These are phyloP conservation scores for Caenorhabditis briggsae DNA, from an alignment of 1,140 invertebrate species.

Conservation along the genomic window DNA sequence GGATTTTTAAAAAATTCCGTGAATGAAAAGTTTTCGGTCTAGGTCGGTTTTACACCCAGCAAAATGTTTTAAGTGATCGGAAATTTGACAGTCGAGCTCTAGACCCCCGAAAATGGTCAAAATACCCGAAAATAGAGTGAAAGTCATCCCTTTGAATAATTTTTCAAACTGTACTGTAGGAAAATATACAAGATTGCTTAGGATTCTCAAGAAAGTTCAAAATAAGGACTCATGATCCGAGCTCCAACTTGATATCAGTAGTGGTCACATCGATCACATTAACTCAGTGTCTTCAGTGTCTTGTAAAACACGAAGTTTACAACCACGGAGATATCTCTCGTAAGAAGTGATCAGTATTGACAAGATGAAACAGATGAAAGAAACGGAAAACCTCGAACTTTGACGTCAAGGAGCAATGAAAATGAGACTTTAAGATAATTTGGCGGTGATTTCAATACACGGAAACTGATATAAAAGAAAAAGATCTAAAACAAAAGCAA, in stretches of 20 bases:
- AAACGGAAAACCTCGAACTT: not conserved
- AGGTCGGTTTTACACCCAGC: too few relatives aligned
- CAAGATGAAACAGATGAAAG: not conserved
- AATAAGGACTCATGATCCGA: not conserved
- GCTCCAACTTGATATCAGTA: not conserved
- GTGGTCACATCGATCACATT: constrained; percentile 18
- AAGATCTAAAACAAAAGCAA: constrained; percentile 36
- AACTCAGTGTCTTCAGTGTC: not conserved
- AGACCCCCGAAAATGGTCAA: too few relatives aligned
- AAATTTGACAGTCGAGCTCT: too few relatives aligned
- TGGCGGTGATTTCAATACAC: not conserved
- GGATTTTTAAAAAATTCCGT: too few relatives aligned
- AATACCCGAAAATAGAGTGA: too few relatives aligned
- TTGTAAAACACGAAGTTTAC: constrained; percentile 31
- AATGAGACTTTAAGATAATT: constrained; percentile 1
- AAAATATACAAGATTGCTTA: too few relatives aligned
- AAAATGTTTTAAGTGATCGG: too few relatives aligned
- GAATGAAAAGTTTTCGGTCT: too few relatives aligned
- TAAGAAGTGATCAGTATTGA: not conserved
- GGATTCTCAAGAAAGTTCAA: not conserved
- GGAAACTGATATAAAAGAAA: not conserved
- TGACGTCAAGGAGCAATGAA: not conserved
- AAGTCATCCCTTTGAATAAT: too few relatives aligned
- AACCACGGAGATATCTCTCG: not conserved
- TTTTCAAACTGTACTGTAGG: too few relatives aligned